phyloP scores from a whole-genome alignment of 2,888 invertebrate genomes.

The Beris morrisii region DNA sequence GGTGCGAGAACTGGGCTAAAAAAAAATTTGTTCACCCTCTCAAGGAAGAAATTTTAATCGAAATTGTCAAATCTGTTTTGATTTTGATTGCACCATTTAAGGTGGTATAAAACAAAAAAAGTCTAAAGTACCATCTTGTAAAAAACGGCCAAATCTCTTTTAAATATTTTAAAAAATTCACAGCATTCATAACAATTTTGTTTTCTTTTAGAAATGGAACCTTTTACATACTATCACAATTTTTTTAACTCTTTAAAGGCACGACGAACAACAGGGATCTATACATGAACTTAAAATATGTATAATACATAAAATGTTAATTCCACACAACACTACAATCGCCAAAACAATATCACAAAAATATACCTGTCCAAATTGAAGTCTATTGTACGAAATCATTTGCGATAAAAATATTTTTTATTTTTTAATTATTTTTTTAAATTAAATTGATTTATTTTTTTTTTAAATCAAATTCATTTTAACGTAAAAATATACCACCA shows the following conservation, averaged over 20 bases:
- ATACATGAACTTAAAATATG: slow-evolving; percentile 53
- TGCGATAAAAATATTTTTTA: neutral
- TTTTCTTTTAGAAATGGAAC: neutral
- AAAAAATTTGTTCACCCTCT: too few species aligned
- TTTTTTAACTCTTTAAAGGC: slow-evolving; percentile 43
- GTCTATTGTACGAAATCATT: slow-evolving; percentile 44
- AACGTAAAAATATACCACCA: slow-evolving; percentile 32
- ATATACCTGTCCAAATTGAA: slow-evolving; percentile 57
- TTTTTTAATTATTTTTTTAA: neutral
- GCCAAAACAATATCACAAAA: slow-evolving; percentile 57
- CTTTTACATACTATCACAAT: neutral
- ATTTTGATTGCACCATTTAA: too few species aligned
- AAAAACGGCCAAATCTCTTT: neutral
- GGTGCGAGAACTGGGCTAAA: too few species aligned
- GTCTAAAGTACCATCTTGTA: neutral
- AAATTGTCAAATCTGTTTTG: too few species aligned
- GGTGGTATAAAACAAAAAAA: too few species aligned
- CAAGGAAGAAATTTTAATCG: too few species aligned
- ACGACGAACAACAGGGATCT: slow-evolving; percentile 49
- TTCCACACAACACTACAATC: slow-evolving; percentile 55
- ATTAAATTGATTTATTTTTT: slow-evolving; percentile 10
- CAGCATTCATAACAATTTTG: neutral
- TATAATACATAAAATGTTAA: slow-evolving; percentile 55
- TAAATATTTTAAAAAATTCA: neutral
- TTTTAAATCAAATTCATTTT: slow-evolving; percentile 33